Base-by-base conservation (phyloP, 2,888 invertebrate species). In the Cheilosia soror region DNA sequence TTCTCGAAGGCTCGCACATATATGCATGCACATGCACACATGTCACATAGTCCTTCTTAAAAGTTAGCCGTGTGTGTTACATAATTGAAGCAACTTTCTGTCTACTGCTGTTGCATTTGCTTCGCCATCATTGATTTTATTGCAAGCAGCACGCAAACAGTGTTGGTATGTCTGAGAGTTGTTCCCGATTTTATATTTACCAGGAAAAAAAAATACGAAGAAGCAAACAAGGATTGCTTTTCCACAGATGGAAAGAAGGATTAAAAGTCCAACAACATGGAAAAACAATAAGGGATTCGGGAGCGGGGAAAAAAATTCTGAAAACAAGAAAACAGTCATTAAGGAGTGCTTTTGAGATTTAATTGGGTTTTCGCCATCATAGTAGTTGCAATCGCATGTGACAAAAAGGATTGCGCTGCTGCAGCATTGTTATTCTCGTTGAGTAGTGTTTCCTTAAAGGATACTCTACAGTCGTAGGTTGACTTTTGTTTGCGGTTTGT, bases 311-410 rank as follows among this genome's bases (percentile, higher is more conserved):
- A 58, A 77, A 55, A 65, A 65, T 25, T 11, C 27, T 37, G 9
- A 37, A 58, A 85, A 81, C 71, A 72, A 76, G 65, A 76, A 81
- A 81, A 63, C 76, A 75, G 80, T 85, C 85, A 76, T 85, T 80
- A 85, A 85, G 80, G 69, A 77, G 85, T 72, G 57, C 85, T 85
- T 81, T 81, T 76, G 71, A 68, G 76, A 72, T 81, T 81, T 85
- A 85, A 85, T 85, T 85, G 76, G 81, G 85, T 85, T 85, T 81
- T 85, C 81, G 71, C 85, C 69, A 72, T 84, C 71, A 60, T 76
- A 68, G 72, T 76, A 68, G 72, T 51, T 65, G 71, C 55, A 80
- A 71, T 80, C 65, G 80, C 80, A 80, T 80, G 71, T 84, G 80
- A 76, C 75, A 78, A 78, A 63, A 76, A 68, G 15, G 40, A 42